A percentile compares a stretch with the other conserved stretches of the same genome.
Conservation (phyloP, 2,888 invertebrate genomes). For the Harpagoxenus sublaevis region DNA sequence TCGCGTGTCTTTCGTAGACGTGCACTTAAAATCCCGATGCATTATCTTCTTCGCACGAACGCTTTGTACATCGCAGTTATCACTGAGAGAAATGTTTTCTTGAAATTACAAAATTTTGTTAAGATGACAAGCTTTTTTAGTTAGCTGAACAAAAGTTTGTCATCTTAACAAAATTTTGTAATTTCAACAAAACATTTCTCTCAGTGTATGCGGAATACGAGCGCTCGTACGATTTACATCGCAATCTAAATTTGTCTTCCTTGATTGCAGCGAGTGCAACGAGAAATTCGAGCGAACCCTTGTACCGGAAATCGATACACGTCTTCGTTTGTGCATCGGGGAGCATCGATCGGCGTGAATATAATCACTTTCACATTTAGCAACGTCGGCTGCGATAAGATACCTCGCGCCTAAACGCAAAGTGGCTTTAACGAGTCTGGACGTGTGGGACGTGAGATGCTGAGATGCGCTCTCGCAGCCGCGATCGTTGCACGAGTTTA, state of each 20-base stretch:
- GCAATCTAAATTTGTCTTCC: background rate
- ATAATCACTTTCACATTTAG: constrained; percentile 48
- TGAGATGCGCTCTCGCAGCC: constrained; percentile 13
- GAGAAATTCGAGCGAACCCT: background rate
- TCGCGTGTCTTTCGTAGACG: background rate
- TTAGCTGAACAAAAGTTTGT: no score
- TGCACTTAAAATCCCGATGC: constrained; percentile 13
- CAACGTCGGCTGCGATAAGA: background rate
- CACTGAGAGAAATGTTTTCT: no score
- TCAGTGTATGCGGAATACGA: constrained; percentile 7
- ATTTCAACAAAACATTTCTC: no score
- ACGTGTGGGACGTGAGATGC: constrained; percentile 20
- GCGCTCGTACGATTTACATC: background rate
- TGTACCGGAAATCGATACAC: constrained; percentile 1
- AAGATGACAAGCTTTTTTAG: no score
- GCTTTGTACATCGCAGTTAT: background rate
- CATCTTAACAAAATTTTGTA: no score
- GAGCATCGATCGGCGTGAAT: constrained; percentile 8
- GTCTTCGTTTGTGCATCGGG: constrained; percentile 3
- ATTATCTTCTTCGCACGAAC: constrained; percentile 1
- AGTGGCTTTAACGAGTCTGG: constrained; percentile 19
- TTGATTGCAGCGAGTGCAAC: background rate
- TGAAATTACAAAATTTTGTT: no score
- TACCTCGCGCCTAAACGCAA: constrained; percentile 25
- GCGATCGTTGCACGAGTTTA: constrained; percentile 18